Conservation (phyloP, 2,888 invertebrate genomes). For the Steinernema carpocapsae region DNA sequence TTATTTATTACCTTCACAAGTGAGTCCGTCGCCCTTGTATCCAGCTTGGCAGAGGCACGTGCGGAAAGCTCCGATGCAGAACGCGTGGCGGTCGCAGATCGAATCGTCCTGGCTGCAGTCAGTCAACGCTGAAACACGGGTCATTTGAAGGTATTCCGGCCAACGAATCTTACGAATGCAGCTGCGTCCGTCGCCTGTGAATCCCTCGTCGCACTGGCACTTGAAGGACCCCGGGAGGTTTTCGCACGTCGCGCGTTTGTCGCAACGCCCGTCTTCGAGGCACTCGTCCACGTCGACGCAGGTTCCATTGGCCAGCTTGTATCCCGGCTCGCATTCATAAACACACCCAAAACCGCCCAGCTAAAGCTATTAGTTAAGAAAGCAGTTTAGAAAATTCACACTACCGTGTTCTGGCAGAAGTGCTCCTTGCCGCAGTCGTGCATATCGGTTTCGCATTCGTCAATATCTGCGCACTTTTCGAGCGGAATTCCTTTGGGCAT, state of each 20-base stretch:
- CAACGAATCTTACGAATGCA: constrained; percentile 54
- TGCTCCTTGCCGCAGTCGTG: not conserved
- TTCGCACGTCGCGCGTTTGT: constrained; percentile 54
- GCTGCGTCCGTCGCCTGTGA: constrained; percentile 57
- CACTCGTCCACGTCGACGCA: constrained; percentile 63
- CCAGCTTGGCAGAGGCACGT: constrained; percentile 63
- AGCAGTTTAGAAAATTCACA: too few species aligned
- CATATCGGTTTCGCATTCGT: constrained; percentile 56
- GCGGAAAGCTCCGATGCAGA: constrained; percentile 55
- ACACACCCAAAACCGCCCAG: constrained; percentile 59
- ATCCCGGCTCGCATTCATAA: constrained; percentile 54
- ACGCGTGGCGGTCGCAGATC: constrained; percentile 65
- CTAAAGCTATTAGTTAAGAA: too few species aligned
- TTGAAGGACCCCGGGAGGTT: constrained; percentile 59
- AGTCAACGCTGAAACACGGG: constrained; percentile 51
- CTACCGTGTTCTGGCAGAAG: not conserved
- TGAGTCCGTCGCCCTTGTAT: constrained; percentile 63
- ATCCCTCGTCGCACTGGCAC: constrained; percentile 62
- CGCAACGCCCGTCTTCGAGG: constrained; percentile 34
- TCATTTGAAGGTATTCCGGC: too few species aligned
- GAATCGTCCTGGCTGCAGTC: constrained; percentile 58
- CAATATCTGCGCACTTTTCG: constrained; percentile 60
- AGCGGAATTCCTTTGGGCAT: constrained; percentile 54
- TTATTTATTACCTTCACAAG: constrained; percentile 58
- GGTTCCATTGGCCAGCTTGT: constrained; percentile 47